phyloP scores from a whole-genome alignment of 2,113 vertebrate genomes.

The Oenanthe oenanthe region DNA sequence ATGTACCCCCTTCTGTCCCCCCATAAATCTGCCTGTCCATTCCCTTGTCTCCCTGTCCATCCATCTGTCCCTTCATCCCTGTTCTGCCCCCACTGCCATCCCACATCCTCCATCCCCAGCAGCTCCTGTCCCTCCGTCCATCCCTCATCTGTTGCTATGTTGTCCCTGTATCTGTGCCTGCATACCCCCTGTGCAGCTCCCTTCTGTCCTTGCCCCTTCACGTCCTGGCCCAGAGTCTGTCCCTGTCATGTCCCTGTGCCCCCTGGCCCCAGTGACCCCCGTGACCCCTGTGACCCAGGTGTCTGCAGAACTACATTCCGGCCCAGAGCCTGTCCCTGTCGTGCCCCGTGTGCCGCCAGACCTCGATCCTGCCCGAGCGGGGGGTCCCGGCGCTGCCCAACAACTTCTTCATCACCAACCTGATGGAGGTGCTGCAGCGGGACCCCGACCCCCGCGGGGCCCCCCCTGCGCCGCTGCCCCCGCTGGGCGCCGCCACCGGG shows the following conservation, averaged over 20 bases:
- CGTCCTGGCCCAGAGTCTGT: neutral
- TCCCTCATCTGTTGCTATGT: too few relatives aligned
- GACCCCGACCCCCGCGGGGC: constrained; percentile 68
- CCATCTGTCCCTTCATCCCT: neutral
- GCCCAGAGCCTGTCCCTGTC: constrained; percentile 36
- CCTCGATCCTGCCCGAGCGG: constrained; percentile 92
- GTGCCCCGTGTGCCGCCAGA: constrained; percentile 74
- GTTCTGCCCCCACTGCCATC: neutral
- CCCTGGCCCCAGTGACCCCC: neutral
- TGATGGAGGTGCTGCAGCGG: constrained; percentile 93
- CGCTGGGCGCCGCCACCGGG: constrained; percentile 73
- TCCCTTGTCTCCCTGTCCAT: neutral
- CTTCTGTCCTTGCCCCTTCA: neutral
- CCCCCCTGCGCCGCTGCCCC: neutral
- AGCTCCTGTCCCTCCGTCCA: neutral
- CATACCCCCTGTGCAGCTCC: neutral
- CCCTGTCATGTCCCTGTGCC: neutral
- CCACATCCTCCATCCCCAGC: neutral
- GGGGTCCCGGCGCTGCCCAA: constrained; percentile 93
- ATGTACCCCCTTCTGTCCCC: neutral
- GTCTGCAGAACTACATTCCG: constrained; percentile 26
- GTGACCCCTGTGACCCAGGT: neutral
- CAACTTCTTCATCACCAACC: constrained; percentile 97
- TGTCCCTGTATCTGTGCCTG: neutral
- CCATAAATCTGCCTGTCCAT: neutral